Base-by-base conservation (phyloP, 2,888 invertebrate species). In the Eupithecia tripunctaria region DNA sequence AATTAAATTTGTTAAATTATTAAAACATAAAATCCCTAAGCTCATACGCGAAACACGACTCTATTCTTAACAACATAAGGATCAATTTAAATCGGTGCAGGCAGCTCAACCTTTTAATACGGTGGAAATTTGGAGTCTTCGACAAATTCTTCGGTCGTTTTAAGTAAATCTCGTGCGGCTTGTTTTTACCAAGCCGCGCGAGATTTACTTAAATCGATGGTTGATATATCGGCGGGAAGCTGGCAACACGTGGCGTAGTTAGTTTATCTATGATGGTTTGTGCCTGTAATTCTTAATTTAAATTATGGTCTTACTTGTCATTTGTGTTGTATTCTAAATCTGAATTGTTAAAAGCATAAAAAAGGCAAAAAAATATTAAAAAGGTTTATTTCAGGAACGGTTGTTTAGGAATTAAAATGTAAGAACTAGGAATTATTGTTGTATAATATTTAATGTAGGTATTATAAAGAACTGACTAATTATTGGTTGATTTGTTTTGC, bases 121-220 rank as follows among this genome's bases (percentile, higher is more conserved):
- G 7, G 62, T 25, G 0, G 14, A 25, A 3, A 2, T 59, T 25
- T 59, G 59, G 25, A 27, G 18, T 2, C 29, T 63, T 36, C 29
- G 62, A 63, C 2, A 29, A 60, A 36, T 12, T 66, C 51, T 43
- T 36, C 73, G 69, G 88, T 89, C 88, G 84, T 75, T 86, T 70
- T 79, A 93, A 93, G 93, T 93, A 93, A 93, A 93, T 93, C 93
- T 93, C 93, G 93, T 93, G 92, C 92, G 93, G 93, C 91, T 89
- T 86, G 85, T 88, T 29, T 36, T 27, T 56, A 64, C 68, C 83
- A 84, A 86, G 91, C 89, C 89, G 84, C 82, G 83, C 85, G 89
- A 92, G 91, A 93, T 93, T 91, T 87, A 86, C 81, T 93, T 93
- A 73, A 80, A 85, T 73, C 77, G 88, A 89, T 88, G 67, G 82